Evolutionary conservation across 2,888 invertebrate genomes (phyloP), one percentile per base, ranked within the genome.

Genomic region (Mesoligia furuncula): DNA sequence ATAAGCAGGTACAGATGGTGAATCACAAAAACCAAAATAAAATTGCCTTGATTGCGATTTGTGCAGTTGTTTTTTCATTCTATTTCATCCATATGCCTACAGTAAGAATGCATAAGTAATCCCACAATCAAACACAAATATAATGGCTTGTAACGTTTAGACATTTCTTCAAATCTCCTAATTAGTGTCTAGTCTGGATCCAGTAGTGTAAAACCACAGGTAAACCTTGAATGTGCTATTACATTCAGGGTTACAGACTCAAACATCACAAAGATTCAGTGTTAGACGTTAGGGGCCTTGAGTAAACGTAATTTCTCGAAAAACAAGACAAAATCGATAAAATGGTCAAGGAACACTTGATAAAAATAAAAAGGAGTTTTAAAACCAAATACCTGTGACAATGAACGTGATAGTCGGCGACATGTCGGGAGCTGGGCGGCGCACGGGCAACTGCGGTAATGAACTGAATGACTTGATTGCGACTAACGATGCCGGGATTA

Each of bases 391-490:
- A 95, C 95, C 94, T 87, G 94, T 90, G 85, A 92, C 77, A 68
- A 92, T 83, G 80, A 93, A 83, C 73, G 88, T 85, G 74, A 89
- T 80, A 82, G 89, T 81, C 62, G 84, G 81, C 75, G 92, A 87
- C 94, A 95, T 95, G 90, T 88, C 85, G 78, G 88, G 87, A 85
- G 83, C 74, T 72, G 81, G 82, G 87, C 78, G 74, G 85, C 83
- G 86, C 89, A 88, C 85, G 80, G 79, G 77, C 88, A 87, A 89
- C 90, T 88, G 89, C 88, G 90, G 90, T 93, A 94, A 95, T 94
- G 92, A 92, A 93, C 91, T 91, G 92, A 93, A 92, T 93, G 91
- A 92, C 90, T 92, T 93, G 93, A 94, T 94, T 93, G 92, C 85
- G 88, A 87, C 85, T 90, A 91, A 93, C 91, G 90, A 90, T 89